Base-by-base conservation (phyloP, 1,140 invertebrate genomes). In the Brachionus rubens region DNA sequence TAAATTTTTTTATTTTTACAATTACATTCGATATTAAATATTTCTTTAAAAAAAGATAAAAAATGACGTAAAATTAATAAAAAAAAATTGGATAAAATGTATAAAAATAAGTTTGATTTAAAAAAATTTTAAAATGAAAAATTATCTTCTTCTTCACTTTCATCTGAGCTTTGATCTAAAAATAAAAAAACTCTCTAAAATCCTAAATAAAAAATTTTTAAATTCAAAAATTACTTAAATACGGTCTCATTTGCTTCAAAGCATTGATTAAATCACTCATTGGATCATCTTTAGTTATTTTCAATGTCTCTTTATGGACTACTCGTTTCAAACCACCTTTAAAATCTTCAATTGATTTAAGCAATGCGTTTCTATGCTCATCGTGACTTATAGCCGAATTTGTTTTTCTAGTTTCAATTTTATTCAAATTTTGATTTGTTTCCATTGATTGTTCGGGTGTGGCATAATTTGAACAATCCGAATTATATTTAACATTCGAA, bases 81-180 rank as follows among this genome's bases (percentile, higher is more conserved):
- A 10, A 21, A 16, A 36, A 59, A 59, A 59, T 59, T 59, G n/a
- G 54, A 36, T 16, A 33, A 48, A 16, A 59, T 36, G 30, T 28
- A 28, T 56, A 14, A 14, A n/a, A 10, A 65, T 43, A 43, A 65
- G 43, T 43, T 21, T 41, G 9, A 12, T 26, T 14, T 40, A 19
- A n/a, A 43, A 65, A 43, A 19, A 65, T 21, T 43, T 43, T 26
- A 65, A 65, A 65, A 65, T 14, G 40, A 65, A 65, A 65, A 65
- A 41, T 41, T 65, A 26, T 41, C 41, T 19, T 65, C 59, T 26
- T 41, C 24, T 2, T 65, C 59, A 28, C 59, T 65, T 50, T 72
- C 68, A 40, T 72, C 68, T 1, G 68, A 50, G 10, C 50, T 72
- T 19, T 50, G 28, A 72, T 48, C 65, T 70, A n/a, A 50, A 43